Evolutionary conservation across 2,888 invertebrate species (phyloP), one percentile per base, ranked within the genome.

Genomic region (Thymelicus sylvestris): DNA sequence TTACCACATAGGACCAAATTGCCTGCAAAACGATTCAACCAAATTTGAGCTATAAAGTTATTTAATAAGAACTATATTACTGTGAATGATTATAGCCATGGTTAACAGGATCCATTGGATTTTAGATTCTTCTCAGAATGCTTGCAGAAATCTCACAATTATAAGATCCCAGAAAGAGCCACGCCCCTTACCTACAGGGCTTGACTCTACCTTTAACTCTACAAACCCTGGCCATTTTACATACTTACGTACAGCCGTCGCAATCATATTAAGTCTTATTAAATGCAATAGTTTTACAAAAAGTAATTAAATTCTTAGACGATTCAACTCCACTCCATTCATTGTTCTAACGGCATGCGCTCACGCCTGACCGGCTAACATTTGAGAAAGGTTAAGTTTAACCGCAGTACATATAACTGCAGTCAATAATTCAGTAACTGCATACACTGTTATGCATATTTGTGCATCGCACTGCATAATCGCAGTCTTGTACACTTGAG

Each of bases 341-440:
- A 8, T 67, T 79, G 78, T 79, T 15, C 77, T 44, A 65, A 65
- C 84, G 81, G 79, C 80, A 81, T 79, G 84, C 81, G 71, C 75
- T 61, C 74, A 76, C 76, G 74, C 74, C 77, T 85, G 86, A 85
- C 87, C 86, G 87, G 81, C 76, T 88, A 87, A 86, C 89, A 89
- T 89, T 88, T 87, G 76, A 66, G 75, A 86, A 87, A 89, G 87
- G 89, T 87, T 86, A 86, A 85, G 84, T 86, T 87, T 85, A 86
- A 70, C 70, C 59, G 64, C 81, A 77, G 69, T 71, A 62, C 71
- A 69, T 64, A 71, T 69, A 73, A 71, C 65, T 65, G 65, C 65
- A 48, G 60, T 70, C 57, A 50, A 70, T 70, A 70, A 70, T 41
- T 70, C 66, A 61, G 19, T 67, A 69, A 69, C 59, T 55, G 50